phyloP scores from a whole-genome alignment of 2,888 invertebrate genomes.

The Panopea generosa region DNA sequence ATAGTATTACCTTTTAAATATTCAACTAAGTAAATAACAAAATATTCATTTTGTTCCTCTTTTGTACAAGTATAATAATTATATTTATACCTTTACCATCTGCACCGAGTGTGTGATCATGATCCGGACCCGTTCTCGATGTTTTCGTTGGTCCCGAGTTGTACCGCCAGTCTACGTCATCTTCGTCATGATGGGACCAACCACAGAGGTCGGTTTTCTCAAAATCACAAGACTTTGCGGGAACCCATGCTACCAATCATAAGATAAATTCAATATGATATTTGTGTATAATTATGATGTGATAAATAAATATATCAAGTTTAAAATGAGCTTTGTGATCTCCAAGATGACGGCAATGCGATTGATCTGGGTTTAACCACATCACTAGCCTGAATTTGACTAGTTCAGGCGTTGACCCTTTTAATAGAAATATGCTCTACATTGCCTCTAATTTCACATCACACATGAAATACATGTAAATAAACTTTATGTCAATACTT shows the following conservation, averaged over 20 bases:
- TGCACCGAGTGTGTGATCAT: slow-evolving; percentile 72
- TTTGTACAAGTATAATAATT: too few species aligned
- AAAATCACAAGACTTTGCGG: slow-evolving; percentile 68
- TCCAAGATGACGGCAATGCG: background rate
- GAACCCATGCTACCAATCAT: slow-evolving; percentile 36
- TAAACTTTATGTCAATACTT: too few species aligned
- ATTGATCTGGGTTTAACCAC: background rate
- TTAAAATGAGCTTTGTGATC: background rate
- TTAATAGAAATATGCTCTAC: too few species aligned
- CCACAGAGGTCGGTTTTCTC: slow-evolving; percentile 69
- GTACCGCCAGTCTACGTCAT: slow-evolving; percentile 75
- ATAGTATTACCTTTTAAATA: too few species aligned
- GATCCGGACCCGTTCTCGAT: slow-evolving; percentile 69
- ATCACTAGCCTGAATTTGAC: background rate
- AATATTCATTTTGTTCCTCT: too few species aligned
- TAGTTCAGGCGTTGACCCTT: too few species aligned
- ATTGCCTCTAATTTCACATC: too few species aligned
- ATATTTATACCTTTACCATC: slow-evolving; percentile 28
- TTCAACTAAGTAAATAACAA: too few species aligned
- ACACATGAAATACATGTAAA: too few species aligned
- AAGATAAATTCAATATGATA: too few species aligned
- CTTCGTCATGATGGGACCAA: slow-evolving; percentile 70
- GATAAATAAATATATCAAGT: too few species aligned
- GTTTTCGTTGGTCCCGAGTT: slow-evolving; percentile 68
- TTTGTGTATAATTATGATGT: too few species aligned